These are phyloP conservation scores for Glareola pratincola DNA, from an alignment of 2,113 vertebrate species.

Conservation along the genomic window DNA sequence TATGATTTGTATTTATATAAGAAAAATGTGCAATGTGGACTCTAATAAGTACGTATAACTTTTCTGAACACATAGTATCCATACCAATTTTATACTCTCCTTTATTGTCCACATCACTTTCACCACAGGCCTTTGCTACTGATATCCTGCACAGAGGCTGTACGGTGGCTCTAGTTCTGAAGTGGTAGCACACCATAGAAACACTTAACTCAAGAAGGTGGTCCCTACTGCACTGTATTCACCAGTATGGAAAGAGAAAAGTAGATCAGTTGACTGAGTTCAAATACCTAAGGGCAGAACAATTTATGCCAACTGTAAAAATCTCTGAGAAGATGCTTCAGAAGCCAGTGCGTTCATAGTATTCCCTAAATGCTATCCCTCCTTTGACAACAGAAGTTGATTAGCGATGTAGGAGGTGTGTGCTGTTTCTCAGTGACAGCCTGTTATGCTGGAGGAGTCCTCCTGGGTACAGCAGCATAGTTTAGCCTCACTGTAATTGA, in stretches of 20 bases:
- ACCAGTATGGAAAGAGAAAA: not conserved
- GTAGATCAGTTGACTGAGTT: not conserved
- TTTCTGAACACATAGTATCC: not conserved
- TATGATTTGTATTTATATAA: not conserved
- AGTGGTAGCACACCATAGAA: not conserved
- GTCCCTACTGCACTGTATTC: not conserved
- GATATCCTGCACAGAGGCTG: not conserved
- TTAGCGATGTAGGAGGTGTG: not conserved
- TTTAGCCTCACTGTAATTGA: not conserved
- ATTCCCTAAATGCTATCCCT: not conserved
- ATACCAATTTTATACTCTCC: not conserved
- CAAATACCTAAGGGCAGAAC: not conserved
- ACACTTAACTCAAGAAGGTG: not conserved
- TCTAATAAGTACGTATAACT: fast-evolving
- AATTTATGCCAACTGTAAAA: not conserved
- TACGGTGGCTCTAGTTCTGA: not conserved
- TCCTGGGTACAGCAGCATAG: not conserved
- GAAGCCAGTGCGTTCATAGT: not conserved
- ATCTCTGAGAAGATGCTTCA: not conserved
- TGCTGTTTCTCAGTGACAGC: not conserved
- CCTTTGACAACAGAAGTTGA: not conserved
- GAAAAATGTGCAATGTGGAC: not conserved
- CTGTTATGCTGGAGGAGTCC: not conserved
- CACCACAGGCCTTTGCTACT: not conserved
- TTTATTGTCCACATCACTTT: not conserved